Conservation (phyloP, 2,797 vertebrate species). For the Leptatherina wallacei region DNA sequence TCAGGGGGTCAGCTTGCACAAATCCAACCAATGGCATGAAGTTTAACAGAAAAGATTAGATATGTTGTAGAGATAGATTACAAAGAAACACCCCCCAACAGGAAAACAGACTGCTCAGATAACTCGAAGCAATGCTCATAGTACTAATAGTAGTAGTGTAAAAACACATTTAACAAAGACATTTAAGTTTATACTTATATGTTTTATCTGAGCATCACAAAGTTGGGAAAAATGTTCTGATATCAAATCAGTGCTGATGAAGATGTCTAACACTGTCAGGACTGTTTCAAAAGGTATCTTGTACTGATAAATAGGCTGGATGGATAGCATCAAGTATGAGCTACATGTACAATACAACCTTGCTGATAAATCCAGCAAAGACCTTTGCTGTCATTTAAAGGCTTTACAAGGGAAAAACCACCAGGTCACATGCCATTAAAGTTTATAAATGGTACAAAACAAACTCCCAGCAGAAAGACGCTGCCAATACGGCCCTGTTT, state of each 20-base stretch:
- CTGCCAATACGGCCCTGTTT: constrained; percentile 27
- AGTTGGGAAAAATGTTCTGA: constrained; percentile 5
- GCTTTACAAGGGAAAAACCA: constrained; percentile 23
- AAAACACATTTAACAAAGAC: neutral
- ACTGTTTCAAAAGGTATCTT: constrained; percentile 13
- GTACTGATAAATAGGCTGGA: neutral
- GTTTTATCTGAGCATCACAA: constrained; percentile 17
- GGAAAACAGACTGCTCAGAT: constrained; percentile 8
- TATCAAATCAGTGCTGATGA: constrained; percentile 13
- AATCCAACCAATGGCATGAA: constrained; percentile 18
- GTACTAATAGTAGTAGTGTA: neutral
- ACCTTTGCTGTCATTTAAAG: constrained; percentile 17
- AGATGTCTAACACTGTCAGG: constrained; percentile 12
- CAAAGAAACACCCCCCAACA: constrained; percentile 6
- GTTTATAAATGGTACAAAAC: constrained; percentile 50
- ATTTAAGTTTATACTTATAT: neutral
- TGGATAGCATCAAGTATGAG: neutral
- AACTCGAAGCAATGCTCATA: constrained; percentile 13
- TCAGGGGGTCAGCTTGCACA: constrained; percentile 2
- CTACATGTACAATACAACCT: neutral
- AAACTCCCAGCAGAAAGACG: constrained; percentile 40
- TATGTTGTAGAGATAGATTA: neutral
- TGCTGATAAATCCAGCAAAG: neutral
- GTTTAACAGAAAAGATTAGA: constrained; percentile 32
- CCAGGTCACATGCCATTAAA: constrained; percentile 39